Base-by-base conservation (phyloP, 1,140 invertebrate genomes). In the Drosophila biarmipes region DNA sequence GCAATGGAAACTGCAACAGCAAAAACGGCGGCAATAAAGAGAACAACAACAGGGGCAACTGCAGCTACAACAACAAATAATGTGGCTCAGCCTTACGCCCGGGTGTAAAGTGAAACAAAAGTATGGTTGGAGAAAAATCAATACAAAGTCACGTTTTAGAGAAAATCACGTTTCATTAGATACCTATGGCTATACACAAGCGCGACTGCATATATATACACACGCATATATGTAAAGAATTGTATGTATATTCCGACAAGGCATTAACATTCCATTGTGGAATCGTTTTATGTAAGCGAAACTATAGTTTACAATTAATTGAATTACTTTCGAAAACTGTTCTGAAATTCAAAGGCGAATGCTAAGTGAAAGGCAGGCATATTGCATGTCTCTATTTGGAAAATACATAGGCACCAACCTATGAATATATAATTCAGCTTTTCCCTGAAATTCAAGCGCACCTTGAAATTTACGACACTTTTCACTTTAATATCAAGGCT, bases 131-230 rank as follows among this genome's bases (percentile, higher is more conserved):
- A 78, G 77, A 87, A 89, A 91, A 91, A 91, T 91, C 90, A 91
- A 91, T 91, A 91, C 80, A 91, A 91, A 91, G 90, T 91, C 90
- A 91, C 90, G 90, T 91, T 91, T 91, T 80, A 72, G 49, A 72
- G 86, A 90, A 90, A 90, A 86, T 90, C 86, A 90, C 86, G 86
- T 90, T 86, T 79, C 86, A 90, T 90, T 89, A 89, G 84, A 89
- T 89, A 89, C 84, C 84, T 89, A 80, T 62, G 69, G 37, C 55
- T 63, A 54, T 43, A 51, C 53, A 71, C 61, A 52, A 15, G 31
- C 21, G 52, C 58, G 10, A 31, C 52, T 53, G 68, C 31, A 63
- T 8, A 49, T 46, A 53, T 27, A 63, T n/a, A n/a, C n/a, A n/a
- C n/a, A n/a, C n/a, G n/a, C 34, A 72, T 40, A 73, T 40, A 45